phyloP scores from a whole-genome alignment of 2,113 vertebrate genomes.

The Hepsetus odoe region DNA sequence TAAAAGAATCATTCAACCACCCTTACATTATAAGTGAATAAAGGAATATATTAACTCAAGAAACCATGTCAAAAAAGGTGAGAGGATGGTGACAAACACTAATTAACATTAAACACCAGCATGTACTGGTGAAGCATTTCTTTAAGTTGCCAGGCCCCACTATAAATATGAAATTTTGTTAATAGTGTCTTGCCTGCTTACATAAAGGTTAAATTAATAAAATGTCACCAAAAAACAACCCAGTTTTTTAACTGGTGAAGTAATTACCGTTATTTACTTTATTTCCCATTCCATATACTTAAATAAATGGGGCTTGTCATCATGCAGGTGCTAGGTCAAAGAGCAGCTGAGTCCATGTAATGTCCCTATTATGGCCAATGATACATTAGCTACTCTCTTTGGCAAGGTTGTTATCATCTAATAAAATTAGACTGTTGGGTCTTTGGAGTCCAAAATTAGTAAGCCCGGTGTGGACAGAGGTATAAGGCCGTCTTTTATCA shows the following conservation, averaged over 20 bases:
- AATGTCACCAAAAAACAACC: no score
- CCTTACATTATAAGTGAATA: no score
- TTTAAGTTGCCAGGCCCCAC: neutral
- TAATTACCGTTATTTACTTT: neutral
- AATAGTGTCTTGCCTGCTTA: no score
- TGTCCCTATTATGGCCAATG: conserved; percentile 68
- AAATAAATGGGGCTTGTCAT: neutral
- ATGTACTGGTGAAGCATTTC: no score
- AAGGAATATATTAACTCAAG: no score
- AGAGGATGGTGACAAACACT: no score
- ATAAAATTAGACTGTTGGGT: conserved; percentile 67
- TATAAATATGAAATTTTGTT: no score
- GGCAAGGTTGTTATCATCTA: conserved; percentile 69
- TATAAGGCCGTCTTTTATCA: conserved; percentile 73
- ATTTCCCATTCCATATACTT: neutral
- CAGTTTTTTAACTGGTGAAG: neutral
- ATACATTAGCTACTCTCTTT: conserved; percentile 73
- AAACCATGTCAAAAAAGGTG: no score
- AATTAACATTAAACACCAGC: no score
- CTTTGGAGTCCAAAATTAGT: conserved; percentile 71
- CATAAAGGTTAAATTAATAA: no score
- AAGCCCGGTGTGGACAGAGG: conserved; percentile 57
- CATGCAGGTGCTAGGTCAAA: conserved; percentile 63
- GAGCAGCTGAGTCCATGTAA: conserved; percentile 65
- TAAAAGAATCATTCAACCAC: neutral